Base-by-base conservation (phyloP, 1,140 invertebrate genomes). In the Zaprionus camerounensis region DNA sequence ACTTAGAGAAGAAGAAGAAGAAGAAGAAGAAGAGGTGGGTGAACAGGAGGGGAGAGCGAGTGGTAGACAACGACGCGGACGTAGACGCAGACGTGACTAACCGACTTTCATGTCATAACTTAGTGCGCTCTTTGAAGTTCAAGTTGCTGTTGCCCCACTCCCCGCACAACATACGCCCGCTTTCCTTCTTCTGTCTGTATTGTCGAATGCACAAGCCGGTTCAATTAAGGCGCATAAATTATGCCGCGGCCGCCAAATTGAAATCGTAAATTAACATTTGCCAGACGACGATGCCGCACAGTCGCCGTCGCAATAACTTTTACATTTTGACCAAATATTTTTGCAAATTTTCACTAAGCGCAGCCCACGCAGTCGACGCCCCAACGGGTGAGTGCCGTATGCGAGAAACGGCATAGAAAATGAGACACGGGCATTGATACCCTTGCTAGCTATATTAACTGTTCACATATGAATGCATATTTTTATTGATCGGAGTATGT, bases 191-290 rank as follows among this genome's bases (percentile, higher is more conserved):
- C 17, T 20, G 11, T 20, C 24, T 53, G 55, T 55, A 62, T 85
- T 81, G 80, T 82, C 81, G 71, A 49, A 41, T 28, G 77, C 71
- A 56, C 24, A 41, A 78, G 76, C 62, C 76, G 71, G 85, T 82
- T 90, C 85, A 90, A 90, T 90, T 90, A 90, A 90, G 85, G 70
- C 73, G 86, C 85, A 90, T 90, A 90, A 90, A 90, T 90, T 90
- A 90, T 88, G 78, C 78, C 41, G 62, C 66, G 78, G 78, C 85
- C 83, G 83, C 83, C 86, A 90, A 90, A 90, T 90, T 90, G 85
- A 91, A 90, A 90, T 90, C 85, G 85, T 90, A 90, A 90, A 90
- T 90, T 90, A 90, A 90, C 86, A 90, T 90, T 90, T 90, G 81
- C 85, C 81, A 87, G 83, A 87, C 83, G 61, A 38, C 61, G 71